Base-by-base conservation (phyloP, 1,140 invertebrate genomes). In the Drosophila santomea region DNA sequence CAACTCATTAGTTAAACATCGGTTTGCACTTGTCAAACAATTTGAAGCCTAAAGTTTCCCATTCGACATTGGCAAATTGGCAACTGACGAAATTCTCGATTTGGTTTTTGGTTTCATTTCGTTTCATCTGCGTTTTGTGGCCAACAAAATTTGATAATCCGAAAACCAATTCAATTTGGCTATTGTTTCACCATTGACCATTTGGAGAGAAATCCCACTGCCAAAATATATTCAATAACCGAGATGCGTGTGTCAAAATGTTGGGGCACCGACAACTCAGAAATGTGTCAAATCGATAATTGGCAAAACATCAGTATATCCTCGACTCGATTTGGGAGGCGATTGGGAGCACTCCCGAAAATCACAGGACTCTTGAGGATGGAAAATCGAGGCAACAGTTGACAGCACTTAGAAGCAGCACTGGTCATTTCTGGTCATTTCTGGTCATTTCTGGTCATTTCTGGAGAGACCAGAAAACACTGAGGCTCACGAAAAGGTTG, bases 281-380 rank as follows among this genome's bases (percentile, higher is more conserved):
- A 86, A 86, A 86, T 86, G 84, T 86, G 83, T 83, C 83, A 89
- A 86, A 89, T 86, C 83, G 84, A 89, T 86, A 89, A 89, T 88
- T 88, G 84, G 44, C 84, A 75, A 88, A 78, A 75, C 52, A 57
- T 57, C 51, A 71, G 17, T 57, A 14, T 32, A 12, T 57, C 50
- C n/a, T 66, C 17, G 54, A n/a, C 17, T 35, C 41, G 10, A 8
- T 25, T 4, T 35, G 23, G 48, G 7, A 14, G 14, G 35, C 10
- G 23, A 10, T 17, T 11, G 17, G 54, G 62, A 23, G 10, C 2
- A 41, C 12, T 20, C 12, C 36, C 25, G 48, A 50, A 47, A 55
- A 41, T 55, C 64, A 69, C 43, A 71, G 44, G 36, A 57, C 51
- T 48, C 62, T 69, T 45, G 7, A 55, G 48, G 36, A 14, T 25